Evolutionary conservation across 2,797 vertebrate species (phyloP).

Genomic region (Mormyrops boulengeri): DNA sequence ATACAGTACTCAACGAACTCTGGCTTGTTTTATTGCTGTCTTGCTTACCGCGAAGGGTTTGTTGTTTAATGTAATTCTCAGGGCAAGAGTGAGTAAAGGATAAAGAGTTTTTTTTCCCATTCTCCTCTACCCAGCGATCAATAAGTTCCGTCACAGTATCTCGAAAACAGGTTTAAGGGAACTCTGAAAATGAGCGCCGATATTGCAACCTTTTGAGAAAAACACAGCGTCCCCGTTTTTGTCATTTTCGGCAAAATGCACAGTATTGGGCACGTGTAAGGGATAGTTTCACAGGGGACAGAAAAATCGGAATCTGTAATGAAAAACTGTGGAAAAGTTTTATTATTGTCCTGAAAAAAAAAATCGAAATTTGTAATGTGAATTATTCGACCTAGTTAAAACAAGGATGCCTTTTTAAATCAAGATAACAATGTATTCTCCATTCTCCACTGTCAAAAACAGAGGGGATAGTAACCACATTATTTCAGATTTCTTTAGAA

Average conservation of each 20-base stretch:
- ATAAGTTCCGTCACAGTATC: conserved; percentile 9
- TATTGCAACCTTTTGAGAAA: not conserved
- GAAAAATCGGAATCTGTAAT: not conserved
- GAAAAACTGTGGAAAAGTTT: not conserved
- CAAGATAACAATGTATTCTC: not conserved
- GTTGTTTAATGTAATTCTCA: conserved; percentile 15
- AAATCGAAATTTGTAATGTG: not conserved
- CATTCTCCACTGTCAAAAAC: not conserved
- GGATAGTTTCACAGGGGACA: not conserved
- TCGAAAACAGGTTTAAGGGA: conserved; percentile 12
- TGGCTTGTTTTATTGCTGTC: conserved; percentile 56
- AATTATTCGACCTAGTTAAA: not conserved
- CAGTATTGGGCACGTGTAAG: not conserved
- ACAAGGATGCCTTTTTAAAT: not conserved
- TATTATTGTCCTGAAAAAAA: not conserved
- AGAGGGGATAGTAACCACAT: not conserved
- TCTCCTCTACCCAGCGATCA: conserved; percentile 19
- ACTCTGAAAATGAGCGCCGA: conserved; percentile 10
- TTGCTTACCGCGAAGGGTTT: conserved; percentile 35
- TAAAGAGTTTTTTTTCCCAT: conserved; percentile 9
- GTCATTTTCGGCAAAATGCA: not conserved
- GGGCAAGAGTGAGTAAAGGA: conserved; percentile 23
- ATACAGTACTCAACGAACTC: conserved; percentile 47
- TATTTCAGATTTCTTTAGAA: conserved; percentile 40
- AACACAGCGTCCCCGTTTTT: not conserved